These are phyloP conservation scores for Pagrus major DNA, from an alignment of 2,113 vertebrate genomes.

Conservation along the genomic window DNA sequence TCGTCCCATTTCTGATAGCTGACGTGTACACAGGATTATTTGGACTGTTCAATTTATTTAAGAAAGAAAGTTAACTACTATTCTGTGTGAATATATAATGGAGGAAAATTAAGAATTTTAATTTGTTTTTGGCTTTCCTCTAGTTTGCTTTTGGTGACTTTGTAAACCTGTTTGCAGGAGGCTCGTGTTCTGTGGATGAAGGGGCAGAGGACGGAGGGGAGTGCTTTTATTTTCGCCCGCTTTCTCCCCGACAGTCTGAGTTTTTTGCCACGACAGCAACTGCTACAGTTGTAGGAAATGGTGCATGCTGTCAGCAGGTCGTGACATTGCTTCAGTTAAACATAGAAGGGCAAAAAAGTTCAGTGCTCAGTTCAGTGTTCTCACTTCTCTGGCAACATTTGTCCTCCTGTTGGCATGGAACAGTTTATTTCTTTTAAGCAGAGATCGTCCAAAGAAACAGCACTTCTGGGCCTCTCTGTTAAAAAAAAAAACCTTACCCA, in stretches of 20 bases:
- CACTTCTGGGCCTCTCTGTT: conserved; percentile 51
- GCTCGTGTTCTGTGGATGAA: conserved; percentile 76
- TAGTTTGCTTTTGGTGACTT: conserved; percentile 69
- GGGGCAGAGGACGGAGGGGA: conserved; percentile 46
- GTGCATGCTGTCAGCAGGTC: not conserved
- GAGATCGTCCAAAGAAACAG: conserved; percentile 52
- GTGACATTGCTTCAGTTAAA: conserved; percentile 5
- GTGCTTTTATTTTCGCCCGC: not conserved
- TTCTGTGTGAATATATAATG: conserved; percentile 77
- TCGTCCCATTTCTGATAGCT: conserved; percentile 69
- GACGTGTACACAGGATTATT: conserved; percentile 70
- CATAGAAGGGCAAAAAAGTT: not conserved
- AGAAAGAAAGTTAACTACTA: conserved; percentile 65
- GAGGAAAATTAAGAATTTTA: conserved; percentile 51
- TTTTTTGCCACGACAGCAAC: not conserved
- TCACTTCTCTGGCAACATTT: conserved; percentile 15
- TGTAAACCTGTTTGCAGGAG: conserved; percentile 64
- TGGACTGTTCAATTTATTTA: conserved; percentile 78
- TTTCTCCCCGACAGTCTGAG: not conserved
- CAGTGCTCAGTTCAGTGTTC: conserved; percentile 3
- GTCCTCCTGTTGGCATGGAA: not conserved
- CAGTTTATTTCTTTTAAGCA: conserved; percentile 29
- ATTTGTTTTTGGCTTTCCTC: conserved; percentile 40
- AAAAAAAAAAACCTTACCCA: conserved; percentile 62
- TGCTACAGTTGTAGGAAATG: not conserved